Evolutionary conservation across 2,113 vertebrate species (phyloP).

Genomic region (Patagioenas fasciata): DNA sequence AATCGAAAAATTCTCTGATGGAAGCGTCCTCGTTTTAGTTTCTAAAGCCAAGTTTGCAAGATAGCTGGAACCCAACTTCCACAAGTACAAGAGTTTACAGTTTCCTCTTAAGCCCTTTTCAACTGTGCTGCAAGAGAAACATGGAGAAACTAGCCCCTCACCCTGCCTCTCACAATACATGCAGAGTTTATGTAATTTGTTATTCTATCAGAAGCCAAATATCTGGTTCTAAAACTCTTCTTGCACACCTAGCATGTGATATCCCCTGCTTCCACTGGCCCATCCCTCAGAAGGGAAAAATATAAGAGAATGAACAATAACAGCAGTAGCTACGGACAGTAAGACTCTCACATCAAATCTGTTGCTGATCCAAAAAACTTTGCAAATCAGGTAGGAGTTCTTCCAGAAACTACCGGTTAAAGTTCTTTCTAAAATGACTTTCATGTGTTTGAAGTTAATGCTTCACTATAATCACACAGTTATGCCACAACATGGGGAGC

Average conservation of each 20-base stretch:
- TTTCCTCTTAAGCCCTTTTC: neutral
- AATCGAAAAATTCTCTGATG: neutral
- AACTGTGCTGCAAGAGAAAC: neutral
- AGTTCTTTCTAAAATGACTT: neutral
- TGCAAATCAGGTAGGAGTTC: neutral
- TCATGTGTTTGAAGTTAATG: neutral
- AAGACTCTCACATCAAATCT: neutral
- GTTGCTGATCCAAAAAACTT: neutral
- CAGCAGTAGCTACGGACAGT: neutral
- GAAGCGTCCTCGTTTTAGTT: neutral
- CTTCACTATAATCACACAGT: neutral
- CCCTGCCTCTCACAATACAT: neutral
- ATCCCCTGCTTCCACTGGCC: neutral
- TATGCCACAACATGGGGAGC: neutral
- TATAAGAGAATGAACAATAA: neutral
- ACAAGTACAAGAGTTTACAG: neutral
- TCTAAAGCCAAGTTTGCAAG: neutral
- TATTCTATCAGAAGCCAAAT: neutral
- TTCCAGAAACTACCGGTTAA: neutral
- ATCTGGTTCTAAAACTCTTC: neutral
- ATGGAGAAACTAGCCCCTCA: neutral
- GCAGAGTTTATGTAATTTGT: neutral
- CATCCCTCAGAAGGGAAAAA: rapidly evolving
- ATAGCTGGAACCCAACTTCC: neutral
- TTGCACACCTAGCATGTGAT: rapidly evolving